Evolutionary conservation across 2,888 invertebrate genomes (phyloP).

Genomic region (Hemaris fuciformis): DNA sequence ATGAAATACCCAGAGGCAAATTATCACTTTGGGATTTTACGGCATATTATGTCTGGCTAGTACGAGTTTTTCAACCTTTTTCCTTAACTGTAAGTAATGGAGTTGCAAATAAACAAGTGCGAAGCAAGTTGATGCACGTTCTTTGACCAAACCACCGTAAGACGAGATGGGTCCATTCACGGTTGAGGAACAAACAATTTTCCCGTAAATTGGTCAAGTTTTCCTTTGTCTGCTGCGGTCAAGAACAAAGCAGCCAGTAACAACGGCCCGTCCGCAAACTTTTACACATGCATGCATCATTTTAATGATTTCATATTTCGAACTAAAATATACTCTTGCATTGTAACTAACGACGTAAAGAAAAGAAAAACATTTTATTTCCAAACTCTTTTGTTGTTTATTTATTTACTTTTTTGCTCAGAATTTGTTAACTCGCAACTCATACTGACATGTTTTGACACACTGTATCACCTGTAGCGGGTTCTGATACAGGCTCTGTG

Average conservation of each 20-base stretch:
- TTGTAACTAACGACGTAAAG: no score
- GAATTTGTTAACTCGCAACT: no score
- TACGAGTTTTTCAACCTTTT: no score
- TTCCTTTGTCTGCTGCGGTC: slow-evolving; percentile 32
- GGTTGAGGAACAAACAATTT: background rate
- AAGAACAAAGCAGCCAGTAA: slow-evolving; percentile 17
- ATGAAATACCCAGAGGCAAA: no score
- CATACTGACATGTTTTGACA: no score
- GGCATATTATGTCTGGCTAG: no score
- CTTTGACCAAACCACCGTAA: slow-evolving; percentile 4
- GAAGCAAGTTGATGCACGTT: background rate
- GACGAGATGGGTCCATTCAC: slow-evolving; percentile 2
- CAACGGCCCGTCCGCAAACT: slow-evolving; percentile 28
- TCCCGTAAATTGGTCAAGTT: slow-evolving; percentile 25
- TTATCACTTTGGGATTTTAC: no score
- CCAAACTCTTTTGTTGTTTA: no score
- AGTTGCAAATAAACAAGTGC: background rate
- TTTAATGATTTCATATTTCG: slow-evolving; percentile 57
- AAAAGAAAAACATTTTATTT: no score
- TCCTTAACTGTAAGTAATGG: background rate
- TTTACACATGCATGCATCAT: slow-evolving; percentile 54
- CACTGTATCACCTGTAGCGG: no score
- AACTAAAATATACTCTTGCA: background rate
- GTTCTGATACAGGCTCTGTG: no score
- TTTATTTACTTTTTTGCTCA: background rate